phyloP scores from a whole-genome alignment of 2,113 vertebrate genomes.

The Pteropus alecto region DNA sequence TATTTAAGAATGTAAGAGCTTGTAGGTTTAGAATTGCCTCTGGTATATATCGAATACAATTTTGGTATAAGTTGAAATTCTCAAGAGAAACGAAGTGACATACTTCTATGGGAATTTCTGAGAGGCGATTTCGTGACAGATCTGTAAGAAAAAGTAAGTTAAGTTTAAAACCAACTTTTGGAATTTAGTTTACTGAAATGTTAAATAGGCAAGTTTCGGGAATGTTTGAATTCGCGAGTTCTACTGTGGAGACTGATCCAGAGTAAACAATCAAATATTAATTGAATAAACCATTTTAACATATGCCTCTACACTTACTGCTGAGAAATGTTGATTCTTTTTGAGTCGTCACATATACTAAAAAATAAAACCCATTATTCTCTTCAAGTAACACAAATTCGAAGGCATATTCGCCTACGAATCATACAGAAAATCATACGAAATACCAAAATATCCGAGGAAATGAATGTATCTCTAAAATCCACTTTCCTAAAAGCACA shows the following conservation, averaged over 20 bases:
- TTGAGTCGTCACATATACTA: neutral
- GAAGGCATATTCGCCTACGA: neutral
- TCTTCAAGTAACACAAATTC: slow-evolving; percentile 26
- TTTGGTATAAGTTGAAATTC: slow-evolving; percentile 97
- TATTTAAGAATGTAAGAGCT: slow-evolving; percentile 95
- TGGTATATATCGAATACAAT: slow-evolving; percentile 96
- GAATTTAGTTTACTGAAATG: slow-evolving; percentile 36
- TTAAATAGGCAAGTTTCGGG: neutral
- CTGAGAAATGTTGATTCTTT: slow-evolving; percentile 19
- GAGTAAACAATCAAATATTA: neutral
- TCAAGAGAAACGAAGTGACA: slow-evolving; percentile 97
- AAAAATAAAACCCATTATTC: slow-evolving; percentile 14
- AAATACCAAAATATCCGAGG: neutral
- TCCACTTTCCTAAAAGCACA: slow-evolving; percentile 2
- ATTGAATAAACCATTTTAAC: slow-evolving; percentile 25
- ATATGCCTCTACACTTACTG: neutral
- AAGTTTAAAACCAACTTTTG: slow-evolving; percentile 26
- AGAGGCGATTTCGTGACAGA: slow-evolving; percentile 93
- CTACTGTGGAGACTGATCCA: neutral
- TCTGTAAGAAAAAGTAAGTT: slow-evolving; percentile 82
- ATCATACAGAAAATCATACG: neutral
- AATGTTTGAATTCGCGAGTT: neutral
- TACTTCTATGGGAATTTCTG: slow-evolving; percentile 93
- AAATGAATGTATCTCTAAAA: neutral
- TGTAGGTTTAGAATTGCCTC: slow-evolving; percentile 94